phyloP scores from a whole-genome alignment of 2,113 vertebrate species.

The Cryptomyrus ogoouensis region DNA sequence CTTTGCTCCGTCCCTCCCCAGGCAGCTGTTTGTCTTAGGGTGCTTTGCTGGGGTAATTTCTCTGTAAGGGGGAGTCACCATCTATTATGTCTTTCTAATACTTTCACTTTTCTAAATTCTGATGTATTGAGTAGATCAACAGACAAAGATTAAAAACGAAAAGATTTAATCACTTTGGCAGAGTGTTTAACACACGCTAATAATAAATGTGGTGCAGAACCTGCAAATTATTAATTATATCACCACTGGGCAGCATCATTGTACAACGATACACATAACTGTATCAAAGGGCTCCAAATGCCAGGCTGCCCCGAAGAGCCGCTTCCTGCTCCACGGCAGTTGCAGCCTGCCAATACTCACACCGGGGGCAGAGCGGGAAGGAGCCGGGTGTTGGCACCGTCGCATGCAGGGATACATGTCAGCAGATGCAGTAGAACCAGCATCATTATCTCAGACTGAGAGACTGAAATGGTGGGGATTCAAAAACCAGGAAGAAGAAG shows the following conservation, averaged over 20 bases:
- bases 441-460: background rate
- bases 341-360: background rate
- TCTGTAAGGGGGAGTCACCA: background rate
- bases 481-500: background rate
- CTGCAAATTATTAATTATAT: background rate
- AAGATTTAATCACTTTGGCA: background rate
- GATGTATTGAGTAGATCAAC: background rate
- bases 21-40: background rate
- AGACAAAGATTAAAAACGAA: background rate
- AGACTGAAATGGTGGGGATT: background rate
- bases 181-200: background rate
- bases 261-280: background rate
- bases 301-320: background rate
- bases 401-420: background rate
- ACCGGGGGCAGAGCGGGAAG: background rate
- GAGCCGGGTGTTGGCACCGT: background rate
- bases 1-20: background rate
- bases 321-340: background rate
- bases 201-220: background rate
- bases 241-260: background rate
- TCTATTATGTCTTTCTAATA: background rate
- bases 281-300: background rate
- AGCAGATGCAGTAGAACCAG: background rate
- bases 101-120: background rate
- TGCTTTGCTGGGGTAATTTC: background rate